Percentiles rank a stretch among this genome's conserved stretches.
These are phyloP conservation scores for Tamias sibiricus DNA, from an alignment of 2,113 vertebrate species.

Conservation along the genomic window DNA sequence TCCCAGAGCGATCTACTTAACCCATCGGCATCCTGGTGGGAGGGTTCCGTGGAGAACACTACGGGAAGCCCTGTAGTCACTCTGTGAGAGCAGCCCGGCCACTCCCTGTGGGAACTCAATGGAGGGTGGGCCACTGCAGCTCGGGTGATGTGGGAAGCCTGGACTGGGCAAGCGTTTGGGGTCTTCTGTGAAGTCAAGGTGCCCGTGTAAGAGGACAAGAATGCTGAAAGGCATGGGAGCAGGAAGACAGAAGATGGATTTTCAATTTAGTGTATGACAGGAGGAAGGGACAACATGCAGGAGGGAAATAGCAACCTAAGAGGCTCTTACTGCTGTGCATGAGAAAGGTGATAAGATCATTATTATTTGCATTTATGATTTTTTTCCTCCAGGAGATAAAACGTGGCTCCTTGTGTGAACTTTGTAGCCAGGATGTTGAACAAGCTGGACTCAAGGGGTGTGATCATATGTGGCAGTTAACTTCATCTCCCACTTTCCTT, in stretches of 20 bases:
- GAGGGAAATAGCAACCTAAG: not conserved
- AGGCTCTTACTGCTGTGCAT: not conserved
- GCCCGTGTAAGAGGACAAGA: not conserved
- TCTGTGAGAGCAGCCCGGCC: accelerated
- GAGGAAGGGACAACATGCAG: not conserved
- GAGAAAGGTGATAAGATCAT: not conserved
- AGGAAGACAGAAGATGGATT: not conserved
- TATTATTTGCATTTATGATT: not conserved
- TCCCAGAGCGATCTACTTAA: not conserved
- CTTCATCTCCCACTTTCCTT: not conserved
- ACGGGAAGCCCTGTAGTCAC: not conserved
- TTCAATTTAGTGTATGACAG: not conserved
- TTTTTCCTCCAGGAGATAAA: not conserved
- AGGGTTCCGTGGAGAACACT: not conserved
- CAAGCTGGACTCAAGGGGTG: not conserved
- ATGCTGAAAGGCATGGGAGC: not conserved
- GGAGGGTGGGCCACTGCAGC: not conserved
- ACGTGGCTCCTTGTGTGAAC: not conserved
- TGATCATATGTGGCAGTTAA: not conserved
- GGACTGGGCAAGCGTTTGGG: not conserved
- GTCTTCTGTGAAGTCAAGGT: not conserved
- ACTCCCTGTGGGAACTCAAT: not conserved
- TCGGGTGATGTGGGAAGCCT: not conserved
- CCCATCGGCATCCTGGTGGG: not conserved
- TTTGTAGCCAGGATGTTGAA: not conserved